These are phyloP conservation scores for Lasiurus cinereus DNA, from an alignment of 2,113 vertebrate species.

Conservation along the genomic window DNA sequence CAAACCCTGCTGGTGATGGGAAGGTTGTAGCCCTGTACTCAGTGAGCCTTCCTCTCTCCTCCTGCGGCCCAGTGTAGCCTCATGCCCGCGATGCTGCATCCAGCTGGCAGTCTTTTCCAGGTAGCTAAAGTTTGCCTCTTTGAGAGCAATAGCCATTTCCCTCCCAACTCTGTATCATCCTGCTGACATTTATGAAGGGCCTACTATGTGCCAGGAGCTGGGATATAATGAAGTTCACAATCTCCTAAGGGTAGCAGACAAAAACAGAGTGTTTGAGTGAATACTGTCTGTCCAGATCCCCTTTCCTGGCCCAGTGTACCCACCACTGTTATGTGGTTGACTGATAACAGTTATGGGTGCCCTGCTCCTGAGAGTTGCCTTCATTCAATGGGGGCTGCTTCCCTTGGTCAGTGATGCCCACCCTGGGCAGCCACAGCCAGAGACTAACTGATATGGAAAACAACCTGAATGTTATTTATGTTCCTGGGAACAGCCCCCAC, in stretches of 20 bases:
- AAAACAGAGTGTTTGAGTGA: neutral
- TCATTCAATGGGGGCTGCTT: neutral
- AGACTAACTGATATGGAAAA: neutral
- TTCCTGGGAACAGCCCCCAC: neutral
- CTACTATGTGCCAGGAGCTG: neutral
- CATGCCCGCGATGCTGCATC: neutral
- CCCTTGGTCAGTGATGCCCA: neutral
- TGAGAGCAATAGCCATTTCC: neutral
- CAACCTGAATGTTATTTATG: neutral
- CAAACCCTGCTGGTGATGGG: neutral
- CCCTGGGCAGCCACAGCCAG: neutral
- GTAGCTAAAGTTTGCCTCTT: neutral
- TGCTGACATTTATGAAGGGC: neutral
- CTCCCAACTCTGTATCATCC: neutral
- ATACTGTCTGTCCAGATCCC: neutral
- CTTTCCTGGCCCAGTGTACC: neutral
- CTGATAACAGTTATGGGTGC: neutral
- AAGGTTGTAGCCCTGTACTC: neutral
- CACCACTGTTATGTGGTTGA: neutral
- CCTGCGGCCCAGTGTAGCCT: neutral
- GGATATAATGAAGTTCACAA: neutral
- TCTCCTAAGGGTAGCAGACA: too few relatives aligned
- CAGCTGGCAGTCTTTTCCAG: neutral
- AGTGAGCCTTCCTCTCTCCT: neutral
- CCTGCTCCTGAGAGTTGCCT: neutral